Conservation (phyloP, 2,113 vertebrate species). For the Poeciliopsis occidentalis region DNA sequence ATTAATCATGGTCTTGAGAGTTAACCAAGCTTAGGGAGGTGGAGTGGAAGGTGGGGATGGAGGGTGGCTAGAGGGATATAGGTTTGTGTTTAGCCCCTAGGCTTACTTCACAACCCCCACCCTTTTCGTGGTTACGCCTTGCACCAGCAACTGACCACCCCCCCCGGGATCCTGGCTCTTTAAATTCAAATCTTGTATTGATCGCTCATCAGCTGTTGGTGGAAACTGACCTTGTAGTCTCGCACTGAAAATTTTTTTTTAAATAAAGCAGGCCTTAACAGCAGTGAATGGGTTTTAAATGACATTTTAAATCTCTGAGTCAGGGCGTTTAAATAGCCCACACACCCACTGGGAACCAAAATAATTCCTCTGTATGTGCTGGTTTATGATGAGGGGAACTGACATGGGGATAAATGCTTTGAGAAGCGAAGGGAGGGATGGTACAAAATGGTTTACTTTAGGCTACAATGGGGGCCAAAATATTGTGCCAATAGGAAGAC, state of each 20-base stretch:
- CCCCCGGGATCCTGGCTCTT: constrained; percentile 74
- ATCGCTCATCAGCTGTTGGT: constrained; percentile 81
- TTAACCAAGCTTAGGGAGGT: constrained; percentile 79
- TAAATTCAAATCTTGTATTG: constrained; percentile 84
- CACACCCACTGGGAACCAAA: constrained; percentile 45
- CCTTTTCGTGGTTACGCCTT: constrained; percentile 61
- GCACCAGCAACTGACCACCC: constrained; percentile 63
- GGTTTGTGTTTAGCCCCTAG: constrained; percentile 67
- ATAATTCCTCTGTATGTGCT: constrained; percentile 49
- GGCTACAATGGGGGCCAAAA: constrained; percentile 56
- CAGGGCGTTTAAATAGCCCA: constrained; percentile 59
- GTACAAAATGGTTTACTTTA: constrained; percentile 59
- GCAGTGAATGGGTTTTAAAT: constrained; percentile 74
- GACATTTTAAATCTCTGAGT: constrained; percentile 74
- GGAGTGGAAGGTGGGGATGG: constrained; percentile 48
- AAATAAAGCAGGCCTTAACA: constrained; percentile 72
- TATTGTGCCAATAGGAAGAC: constrained; percentile 57
- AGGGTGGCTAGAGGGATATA: constrained; percentile 64
- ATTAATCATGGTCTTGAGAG: constrained; percentile 83
- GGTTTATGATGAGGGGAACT: constrained; percentile 32
- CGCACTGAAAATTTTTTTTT: constrained; percentile 71
- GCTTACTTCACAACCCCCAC: constrained; percentile 64
- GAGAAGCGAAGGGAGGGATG: background rate
- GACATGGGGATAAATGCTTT: constrained; percentile 15
- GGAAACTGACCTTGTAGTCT: constrained; percentile 77